Percentiles rank a stretch among this genome's conserved stretches.
Evolutionary conservation across 2,797 vertebrate genomes (phyloP).

Genomic region (Tarsius wallacei): DNA sequence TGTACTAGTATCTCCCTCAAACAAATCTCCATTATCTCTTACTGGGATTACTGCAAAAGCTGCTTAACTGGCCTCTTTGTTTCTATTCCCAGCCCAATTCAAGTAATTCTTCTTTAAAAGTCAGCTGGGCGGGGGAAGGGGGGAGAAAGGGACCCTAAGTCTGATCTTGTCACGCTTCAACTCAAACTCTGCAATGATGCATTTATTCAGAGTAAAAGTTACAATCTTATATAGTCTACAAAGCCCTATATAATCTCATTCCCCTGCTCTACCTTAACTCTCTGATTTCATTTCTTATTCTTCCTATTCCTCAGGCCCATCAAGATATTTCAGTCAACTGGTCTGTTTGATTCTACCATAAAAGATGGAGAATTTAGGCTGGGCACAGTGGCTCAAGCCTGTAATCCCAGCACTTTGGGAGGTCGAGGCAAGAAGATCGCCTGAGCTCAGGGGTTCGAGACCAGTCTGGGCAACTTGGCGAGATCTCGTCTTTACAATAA

Average conservation of each 20-base stretch:
- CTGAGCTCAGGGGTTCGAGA: too few species aligned
- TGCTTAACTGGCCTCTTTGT: neutral
- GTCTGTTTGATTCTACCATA: neutral
- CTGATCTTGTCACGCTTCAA: neutral
- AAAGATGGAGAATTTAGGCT: neutral
- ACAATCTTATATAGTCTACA: neutral
- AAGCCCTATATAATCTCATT: neutral
- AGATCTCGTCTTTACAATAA: too few species aligned
- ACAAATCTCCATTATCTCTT: neutral
- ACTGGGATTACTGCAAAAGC: neutral
- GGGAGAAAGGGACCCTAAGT: neutral
- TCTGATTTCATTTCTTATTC: neutral
- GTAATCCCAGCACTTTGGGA: too few species aligned
- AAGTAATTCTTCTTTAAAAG: neutral
- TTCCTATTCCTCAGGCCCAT: fast-evolving
- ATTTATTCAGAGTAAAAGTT: slow-evolving; percentile 20
- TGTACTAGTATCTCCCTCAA: neutral
- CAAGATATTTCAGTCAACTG: neutral
- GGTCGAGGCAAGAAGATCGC: too few species aligned
- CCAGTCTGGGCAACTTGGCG: too few species aligned
- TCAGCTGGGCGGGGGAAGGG: neutral
- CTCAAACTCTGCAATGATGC: neutral
- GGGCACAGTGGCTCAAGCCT: too few species aligned
- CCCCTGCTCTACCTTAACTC: neutral
- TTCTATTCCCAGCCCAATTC: neutral